Evolutionary conservation across 2,113 vertebrate genomes (phyloP).

Genomic region (Nycticorax nycticorax): DNA sequence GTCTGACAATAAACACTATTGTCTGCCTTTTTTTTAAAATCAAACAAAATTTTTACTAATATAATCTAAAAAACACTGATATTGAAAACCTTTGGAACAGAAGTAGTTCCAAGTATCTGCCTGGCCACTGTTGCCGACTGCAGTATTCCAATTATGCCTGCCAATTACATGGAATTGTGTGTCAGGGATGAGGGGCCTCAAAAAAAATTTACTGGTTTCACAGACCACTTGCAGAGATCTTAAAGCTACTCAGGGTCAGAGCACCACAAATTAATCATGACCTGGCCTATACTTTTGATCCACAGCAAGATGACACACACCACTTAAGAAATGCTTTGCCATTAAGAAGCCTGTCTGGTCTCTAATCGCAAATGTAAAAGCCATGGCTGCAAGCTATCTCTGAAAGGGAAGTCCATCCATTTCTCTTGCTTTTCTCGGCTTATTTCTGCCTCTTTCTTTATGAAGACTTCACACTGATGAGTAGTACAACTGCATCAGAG

Average conservation of each 20-base stretch:
- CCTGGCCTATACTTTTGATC: not conserved
- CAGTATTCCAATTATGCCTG: not conserved
- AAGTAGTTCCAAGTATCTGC: not conserved
- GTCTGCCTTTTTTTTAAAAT: not conserved
- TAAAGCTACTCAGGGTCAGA: not conserved
- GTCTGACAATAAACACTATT: not conserved
- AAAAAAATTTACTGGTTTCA: not conserved
- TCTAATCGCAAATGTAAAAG: not conserved
- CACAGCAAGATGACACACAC: not conserved
- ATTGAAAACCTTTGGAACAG: not conserved
- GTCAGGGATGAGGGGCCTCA: not conserved
- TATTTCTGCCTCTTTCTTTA: not conserved
- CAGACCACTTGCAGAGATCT: not conserved
- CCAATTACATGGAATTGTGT: not conserved
- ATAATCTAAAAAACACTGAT: not conserved
- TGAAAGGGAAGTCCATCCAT: not conserved
- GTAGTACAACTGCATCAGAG: not conserved
- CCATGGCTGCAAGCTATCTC: not conserved
- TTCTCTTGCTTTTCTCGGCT: not conserved
- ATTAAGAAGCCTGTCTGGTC: not conserved
- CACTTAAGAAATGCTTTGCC: not conserved
- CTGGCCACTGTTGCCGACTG: not conserved
- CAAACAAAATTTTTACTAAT: not conserved
- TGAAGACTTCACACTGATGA: not conserved
- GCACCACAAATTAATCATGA: not conserved